Conservation (phyloP, 2,797 vertebrate genomes). For the Aythya fuligula region DNA sequence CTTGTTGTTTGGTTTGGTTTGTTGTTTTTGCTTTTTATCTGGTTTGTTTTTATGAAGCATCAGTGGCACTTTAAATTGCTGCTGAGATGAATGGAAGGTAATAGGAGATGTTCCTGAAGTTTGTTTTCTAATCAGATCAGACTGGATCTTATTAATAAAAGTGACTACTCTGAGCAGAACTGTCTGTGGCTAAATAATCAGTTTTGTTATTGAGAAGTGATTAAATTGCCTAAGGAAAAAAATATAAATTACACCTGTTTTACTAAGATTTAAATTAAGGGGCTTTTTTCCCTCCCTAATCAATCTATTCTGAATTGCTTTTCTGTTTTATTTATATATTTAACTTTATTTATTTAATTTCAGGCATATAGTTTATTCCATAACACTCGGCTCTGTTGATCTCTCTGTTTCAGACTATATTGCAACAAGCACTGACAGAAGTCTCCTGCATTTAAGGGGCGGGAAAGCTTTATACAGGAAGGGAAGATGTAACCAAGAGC, state of each 20-base stretch:
- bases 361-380: background rate
- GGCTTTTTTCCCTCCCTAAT: fast-evolving
- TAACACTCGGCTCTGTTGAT: background rate
- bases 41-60: background rate
- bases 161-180: conserved; percentile 26
- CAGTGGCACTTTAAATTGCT: background rate
- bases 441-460: background rate
- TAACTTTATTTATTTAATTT: background rate
- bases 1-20: background rate
- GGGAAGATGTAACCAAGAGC: background rate
- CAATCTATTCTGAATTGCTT: background rate
- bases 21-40: background rate
- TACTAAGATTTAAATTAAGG: conserved; percentile 53
- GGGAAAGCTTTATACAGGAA: background rate
- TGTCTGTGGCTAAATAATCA: conserved; percentile 44
- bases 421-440: background rate
- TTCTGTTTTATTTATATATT: background rate
- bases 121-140: conserved; percentile 52
- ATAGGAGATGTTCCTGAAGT: conserved; percentile 25
- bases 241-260: conserved; percentile 1
- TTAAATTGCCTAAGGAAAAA: conserved; percentile 38
- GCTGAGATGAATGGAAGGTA: conserved; percentile 15
- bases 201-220: conserved; percentile 46
- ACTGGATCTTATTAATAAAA: conserved; percentile 48
- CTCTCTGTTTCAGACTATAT: background rate